Evolutionary conservation across 1,140 invertebrate species (phyloP).

Genomic region (Neodiprion pinetum): DNA sequence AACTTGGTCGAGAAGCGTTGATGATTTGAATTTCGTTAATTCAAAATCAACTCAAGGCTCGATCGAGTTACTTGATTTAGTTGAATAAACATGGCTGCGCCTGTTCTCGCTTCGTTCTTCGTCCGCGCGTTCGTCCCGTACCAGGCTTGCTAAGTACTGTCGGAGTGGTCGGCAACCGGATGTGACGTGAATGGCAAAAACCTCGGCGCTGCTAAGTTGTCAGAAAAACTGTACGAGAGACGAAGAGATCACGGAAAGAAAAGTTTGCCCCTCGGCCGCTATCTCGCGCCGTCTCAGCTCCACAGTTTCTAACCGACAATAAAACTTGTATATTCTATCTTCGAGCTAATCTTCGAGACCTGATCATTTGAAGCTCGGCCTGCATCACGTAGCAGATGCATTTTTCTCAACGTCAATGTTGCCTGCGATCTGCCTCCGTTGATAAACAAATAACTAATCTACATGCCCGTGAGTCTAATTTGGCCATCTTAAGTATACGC

Average conservation of each 20-base stretch:
- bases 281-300: background rate
- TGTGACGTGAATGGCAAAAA: conserved; percentile 53
- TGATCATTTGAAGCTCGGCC: too few species aligned
- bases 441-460: too few species aligned
- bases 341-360: too few species aligned
- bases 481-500: too few species aligned
- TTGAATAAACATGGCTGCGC: conserved; percentile 54
- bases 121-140: conserved; percentile 2
- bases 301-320: too few species aligned
- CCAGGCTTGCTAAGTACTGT: conserved; percentile 30
- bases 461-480: too few species aligned
- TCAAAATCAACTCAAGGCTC: background rate
- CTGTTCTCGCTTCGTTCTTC: background rate
- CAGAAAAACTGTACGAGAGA: conserved; percentile 5
- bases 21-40: conserved; percentile 3
- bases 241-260: background rate
- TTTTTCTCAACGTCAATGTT: too few species aligned
- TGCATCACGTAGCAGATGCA: too few species aligned
- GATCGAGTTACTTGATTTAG: conserved; percentile 27
- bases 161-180: conserved; percentile 52
- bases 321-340: too few species aligned
- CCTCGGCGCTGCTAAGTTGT: conserved; percentile 22
- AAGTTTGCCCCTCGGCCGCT: background rate
- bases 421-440: too few species aligned
- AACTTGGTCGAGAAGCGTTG: background rate